Base-by-base conservation (phyloP, 1,140 invertebrate species). In the Trichonephila inaurata region DNA sequence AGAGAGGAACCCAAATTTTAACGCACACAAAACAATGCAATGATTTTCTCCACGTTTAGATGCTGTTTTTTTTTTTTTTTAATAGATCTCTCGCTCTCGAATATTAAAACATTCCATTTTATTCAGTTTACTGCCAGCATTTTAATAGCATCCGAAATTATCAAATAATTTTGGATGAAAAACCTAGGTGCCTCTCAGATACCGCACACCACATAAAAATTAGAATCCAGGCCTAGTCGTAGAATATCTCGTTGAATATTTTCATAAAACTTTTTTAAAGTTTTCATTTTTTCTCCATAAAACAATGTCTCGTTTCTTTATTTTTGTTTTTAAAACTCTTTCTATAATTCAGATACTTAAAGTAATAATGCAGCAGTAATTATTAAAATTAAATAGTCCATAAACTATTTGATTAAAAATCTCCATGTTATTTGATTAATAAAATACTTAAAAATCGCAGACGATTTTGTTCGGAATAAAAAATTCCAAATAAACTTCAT, bases 1-100 rank as follows among this genome's bases (percentile, higher is more conserved):
- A 69, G 64, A 69, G 87, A 89, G 64, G 87, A 89, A 89, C 87
- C 87, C 87, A 44, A 66, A 64, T 89, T 64, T 64, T 64, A 69
- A 89, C 62, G 21, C 33, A 44, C 14, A 69, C 28, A 89, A 66
- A 62, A 89, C 44, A 89, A 89, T 66, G 62, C 62, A 89, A 44
- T 69, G 64, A 89, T 44, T 89, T 86, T 18, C 33, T 44, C 33
- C 62, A n/a, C 40, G 14, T 33, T 16, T 21, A 8, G 16, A 61
- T 66, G n/a, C 33, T 40, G 7, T 72, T 64, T 69, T 40, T 51
- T 28, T 28, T 28, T 28, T 28, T 28, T 28, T 28, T 28, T 28
- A 2, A 12, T 60, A 61, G 61, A 62, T 33, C 18, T 16, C 14
- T 77, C 12, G 3, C 12, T 19, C 33, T 16, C 16, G 16, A 62